Conservation (phyloP, 2,113 vertebrate species). For the Lepisosteus oculatus region DNA sequence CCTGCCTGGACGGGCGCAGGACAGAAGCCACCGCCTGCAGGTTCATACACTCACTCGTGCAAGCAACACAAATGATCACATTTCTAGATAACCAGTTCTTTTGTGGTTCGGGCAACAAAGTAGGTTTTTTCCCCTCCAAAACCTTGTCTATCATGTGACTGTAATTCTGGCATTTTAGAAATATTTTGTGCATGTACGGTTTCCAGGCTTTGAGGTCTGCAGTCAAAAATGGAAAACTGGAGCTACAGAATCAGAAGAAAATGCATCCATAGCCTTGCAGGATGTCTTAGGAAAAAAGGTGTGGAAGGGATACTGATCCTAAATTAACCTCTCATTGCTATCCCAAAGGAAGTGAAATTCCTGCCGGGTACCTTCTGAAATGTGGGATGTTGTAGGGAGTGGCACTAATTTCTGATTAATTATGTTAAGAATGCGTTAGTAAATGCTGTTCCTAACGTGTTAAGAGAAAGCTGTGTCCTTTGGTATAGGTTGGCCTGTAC, state of each 20-base stretch:
- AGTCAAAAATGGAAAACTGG: not conserved
- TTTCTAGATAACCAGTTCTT: not conserved
- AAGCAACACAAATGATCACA: not conserved
- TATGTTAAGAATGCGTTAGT: not conserved
- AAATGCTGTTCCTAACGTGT: not conserved
- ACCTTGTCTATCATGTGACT: not conserved
- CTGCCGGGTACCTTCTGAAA: not conserved
- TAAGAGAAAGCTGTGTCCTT: not conserved
- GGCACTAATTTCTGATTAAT: not conserved
- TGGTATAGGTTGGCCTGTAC: slow-evolving; percentile 58
- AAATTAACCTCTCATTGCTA: too few relatives aligned
- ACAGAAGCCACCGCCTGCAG: slow-evolving; percentile 56
- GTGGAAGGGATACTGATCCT: too few relatives aligned
- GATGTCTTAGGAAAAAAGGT: too few relatives aligned
- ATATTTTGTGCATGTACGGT: not conserved
- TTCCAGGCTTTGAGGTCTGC: not conserved
- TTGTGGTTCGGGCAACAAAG: not conserved
- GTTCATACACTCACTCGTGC: slow-evolving; percentile 9
- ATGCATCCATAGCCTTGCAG: too few relatives aligned
- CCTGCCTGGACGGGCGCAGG: slow-evolving; percentile 45
- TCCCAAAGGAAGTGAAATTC: too few relatives aligned
- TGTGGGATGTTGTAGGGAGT: too few relatives aligned
- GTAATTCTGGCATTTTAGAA: not conserved
- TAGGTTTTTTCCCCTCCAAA: not conserved
- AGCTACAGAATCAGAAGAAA: too few relatives aligned